phyloP scores from a whole-genome alignment of 2,888 invertebrate genomes.

The Aphrophora alni region DNA sequence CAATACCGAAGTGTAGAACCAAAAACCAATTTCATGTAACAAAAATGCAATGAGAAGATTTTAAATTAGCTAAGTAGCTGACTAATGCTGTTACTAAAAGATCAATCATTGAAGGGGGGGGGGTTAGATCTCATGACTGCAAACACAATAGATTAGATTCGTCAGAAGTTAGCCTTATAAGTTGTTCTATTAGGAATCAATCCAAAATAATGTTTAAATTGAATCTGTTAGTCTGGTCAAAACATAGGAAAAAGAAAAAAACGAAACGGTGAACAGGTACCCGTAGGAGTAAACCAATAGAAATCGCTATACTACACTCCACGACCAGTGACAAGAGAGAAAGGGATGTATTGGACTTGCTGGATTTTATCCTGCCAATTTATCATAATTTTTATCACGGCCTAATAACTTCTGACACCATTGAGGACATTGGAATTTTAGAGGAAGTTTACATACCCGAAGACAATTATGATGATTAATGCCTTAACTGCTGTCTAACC shows the following conservation, averaged over 20 bases:
- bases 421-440: constrained; percentile 12
- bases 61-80: neutral
- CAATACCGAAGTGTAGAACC: neutral
- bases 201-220: constrained; percentile 12
- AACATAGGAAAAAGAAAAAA: neutral
- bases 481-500: too few species aligned
- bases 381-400: neutral
- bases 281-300: neutral
- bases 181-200: neutral
- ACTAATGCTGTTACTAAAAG: neutral
- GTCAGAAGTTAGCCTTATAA: neutral
- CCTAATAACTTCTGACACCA: neutral
- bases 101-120: neutral
- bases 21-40: constrained; percentile 19
- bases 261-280: neutral
- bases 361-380: neutral
- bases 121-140: neutral
- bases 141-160: constrained; percentile 24
- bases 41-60: constrained; percentile 14
- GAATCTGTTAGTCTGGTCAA: neutral
- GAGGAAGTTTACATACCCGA: neutral
- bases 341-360: constrained; percentile 17
- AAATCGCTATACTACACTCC: neutral
- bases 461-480: neutral
- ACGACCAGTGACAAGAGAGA: constrained; percentile 18